Evolutionary conservation across 2,113 vertebrate genomes (phyloP).

Genomic region (Eonycteris spelaea): DNA sequence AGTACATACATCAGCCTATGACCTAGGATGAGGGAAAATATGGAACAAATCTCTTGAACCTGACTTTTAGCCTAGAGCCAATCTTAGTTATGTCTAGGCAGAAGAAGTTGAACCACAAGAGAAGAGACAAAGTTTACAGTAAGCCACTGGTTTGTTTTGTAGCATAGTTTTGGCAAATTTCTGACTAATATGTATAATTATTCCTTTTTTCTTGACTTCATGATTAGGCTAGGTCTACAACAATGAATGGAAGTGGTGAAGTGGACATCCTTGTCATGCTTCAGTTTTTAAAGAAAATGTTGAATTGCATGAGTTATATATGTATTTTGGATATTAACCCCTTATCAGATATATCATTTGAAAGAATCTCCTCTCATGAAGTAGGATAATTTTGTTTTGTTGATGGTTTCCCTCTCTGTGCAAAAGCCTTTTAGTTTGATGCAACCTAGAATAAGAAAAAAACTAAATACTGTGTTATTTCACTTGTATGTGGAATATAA

Average conservation of each 20-base stretch:
- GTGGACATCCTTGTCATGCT: background rate
- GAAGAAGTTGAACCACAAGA: background rate
- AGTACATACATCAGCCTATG: background rate
- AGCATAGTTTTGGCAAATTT: background rate
- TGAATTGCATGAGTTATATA: background rate
- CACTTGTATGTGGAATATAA: background rate
- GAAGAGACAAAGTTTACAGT: background rate
- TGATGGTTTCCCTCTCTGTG: background rate
- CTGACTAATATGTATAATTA: background rate
- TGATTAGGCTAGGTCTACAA: background rate
- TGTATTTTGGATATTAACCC: background rate
- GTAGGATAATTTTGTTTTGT: background rate
- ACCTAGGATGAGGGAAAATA: background rate
- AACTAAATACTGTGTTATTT: background rate
- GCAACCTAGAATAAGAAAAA: background rate
- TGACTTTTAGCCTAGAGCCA: background rate
- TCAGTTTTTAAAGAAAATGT: background rate
- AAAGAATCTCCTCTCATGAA: background rate
- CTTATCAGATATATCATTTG: background rate
- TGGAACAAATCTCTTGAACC: no score
- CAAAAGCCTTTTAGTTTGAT: background rate
- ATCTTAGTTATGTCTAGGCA: background rate
- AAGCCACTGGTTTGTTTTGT: background rate
- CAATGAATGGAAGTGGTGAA: background rate
- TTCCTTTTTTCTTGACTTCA: background rate